Conservation (phyloP, 37 sponge, comb jelly and placozoan genomes). For the Dysidea cf. avara region DNA sequence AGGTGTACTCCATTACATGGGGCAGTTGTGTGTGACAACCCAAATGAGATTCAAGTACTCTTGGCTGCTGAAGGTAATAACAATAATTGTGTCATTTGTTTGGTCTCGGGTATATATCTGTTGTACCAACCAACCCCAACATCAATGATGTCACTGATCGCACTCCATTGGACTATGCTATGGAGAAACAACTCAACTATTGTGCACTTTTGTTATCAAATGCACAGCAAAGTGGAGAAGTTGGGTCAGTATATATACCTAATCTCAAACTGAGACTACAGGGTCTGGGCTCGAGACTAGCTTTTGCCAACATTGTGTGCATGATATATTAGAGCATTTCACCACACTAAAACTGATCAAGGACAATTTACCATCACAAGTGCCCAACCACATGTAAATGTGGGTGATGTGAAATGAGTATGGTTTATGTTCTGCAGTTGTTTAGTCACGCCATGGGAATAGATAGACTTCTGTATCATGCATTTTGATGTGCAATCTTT, state of each 20-base stretch:
- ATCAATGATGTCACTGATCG: constrained; percentile 29
- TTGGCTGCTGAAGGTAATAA: constrained; percentile 57
- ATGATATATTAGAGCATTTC: not conserved
- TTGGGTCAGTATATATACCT: not conserved
- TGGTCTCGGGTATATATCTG: not conserved
- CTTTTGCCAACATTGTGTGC: not conserved
- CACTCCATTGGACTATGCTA: constrained; percentile 73
- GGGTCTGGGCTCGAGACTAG: no score
- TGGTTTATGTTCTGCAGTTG: no score
- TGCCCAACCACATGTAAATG: no score
- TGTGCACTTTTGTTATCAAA: constrained; percentile 59
- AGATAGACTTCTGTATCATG: no score
- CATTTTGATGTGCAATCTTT: no score
- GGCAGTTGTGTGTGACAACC: constrained; percentile 85
- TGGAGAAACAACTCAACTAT: constrained; percentile 48
- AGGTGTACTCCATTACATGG: constrained; percentile 87
- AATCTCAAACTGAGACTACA: no score
- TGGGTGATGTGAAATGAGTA: no score
- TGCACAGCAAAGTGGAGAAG: constrained; percentile 2
- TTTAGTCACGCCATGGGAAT: no score
- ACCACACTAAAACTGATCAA: no score
- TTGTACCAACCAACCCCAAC: constrained; percentile 43
- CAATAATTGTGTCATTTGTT: not conserved
- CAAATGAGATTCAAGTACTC: constrained; percentile 56
- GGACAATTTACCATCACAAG: no score